Base-by-base conservation (phyloP, 2,797 vertebrate species). In the Astyanax mexicanus region DNA sequence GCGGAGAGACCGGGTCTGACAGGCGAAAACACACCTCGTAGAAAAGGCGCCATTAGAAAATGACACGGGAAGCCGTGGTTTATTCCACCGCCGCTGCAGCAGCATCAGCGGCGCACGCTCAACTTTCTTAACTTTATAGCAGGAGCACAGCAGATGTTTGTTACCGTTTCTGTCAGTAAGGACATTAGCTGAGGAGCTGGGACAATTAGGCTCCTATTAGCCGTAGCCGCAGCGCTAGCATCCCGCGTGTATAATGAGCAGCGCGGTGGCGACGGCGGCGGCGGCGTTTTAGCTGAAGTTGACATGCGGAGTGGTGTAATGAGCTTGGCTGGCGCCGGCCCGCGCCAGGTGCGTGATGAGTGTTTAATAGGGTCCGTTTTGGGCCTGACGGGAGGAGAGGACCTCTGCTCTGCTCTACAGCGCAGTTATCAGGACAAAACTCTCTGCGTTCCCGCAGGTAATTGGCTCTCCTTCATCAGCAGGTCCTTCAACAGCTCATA, bases 351-450 rank as follows among this genome's bases (percentile, higher is more conserved):
- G 84, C 35, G 79, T 75, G 82, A 89, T 88, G 87, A 87, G 75
- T 79, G 85, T 83, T 90, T 88, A 90, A 91, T 90, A 88, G 86
- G 82, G 80, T 89, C 74, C 80, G 85, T 58, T 40, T 40, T 52
- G 23, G 17, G 69, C 58, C 58, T 64, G 62, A 57, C 23, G 51
- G 60, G 52, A 88, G 90, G 88, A 85, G 87, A 81, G 87, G 85
- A 89, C 86, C 90, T 90, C 88, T 92, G 91, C 91, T 92, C 87
- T 86, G 51, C 79, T 76, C 92, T 88, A 90, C 91, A 91, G 88
- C 88, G 90, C 90, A 91, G 89, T 91, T 92, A 92, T 90, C 62
- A 23, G 64, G 44, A 49, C 42, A 32, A 49, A 49, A 32, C 89
- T 89, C 78, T 67, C 61, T 21, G 86, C 84, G 83, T 81, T 78